Base-by-base conservation (phyloP, 2,113 vertebrate genomes). In the Syrmaticus mikado region DNA sequence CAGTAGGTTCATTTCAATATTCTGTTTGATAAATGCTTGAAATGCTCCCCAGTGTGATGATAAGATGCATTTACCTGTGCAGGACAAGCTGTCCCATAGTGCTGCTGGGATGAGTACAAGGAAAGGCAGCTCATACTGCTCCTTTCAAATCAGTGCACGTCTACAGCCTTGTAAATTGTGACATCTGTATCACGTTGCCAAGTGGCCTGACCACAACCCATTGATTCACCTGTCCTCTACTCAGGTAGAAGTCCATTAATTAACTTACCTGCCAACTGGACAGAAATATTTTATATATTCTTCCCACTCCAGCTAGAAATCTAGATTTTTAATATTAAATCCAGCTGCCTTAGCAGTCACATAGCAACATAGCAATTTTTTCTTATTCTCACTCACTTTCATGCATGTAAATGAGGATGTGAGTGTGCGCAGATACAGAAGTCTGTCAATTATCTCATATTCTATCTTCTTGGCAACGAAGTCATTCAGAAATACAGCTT, bases 111-210 rank as follows among this genome's bases (percentile, higher is more conserved):
- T 24, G 15, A 81, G 43, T 3, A 17, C 11, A 30, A 68, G 43
- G 13, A 40, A 62, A 70, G 18, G 46, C 62, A 78, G n/a, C 10
- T 34, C 18, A 40, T 1, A 0, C 43, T 48, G 24, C 58, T 79
- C 8, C 48, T 66, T 55, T 57, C 60, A 68, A n/a, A 53, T 0
- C 0, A 2, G 4, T 5, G 36, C 34, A 11, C 22, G 45, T 20
- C 28, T 53, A 45, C n/a, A 79, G 46, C 15, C 1, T 2, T 27
- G 48, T 70, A 87, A 66, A 55, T 0, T 27, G 0, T 2, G 25
- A 5, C 3, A 34, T 8, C 40, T 25, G 18, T 38, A 20, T 3
- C 0, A 2, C 3, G 6, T 7, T 1, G 0, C 30, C 62, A 34
- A 18, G 32, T 10, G 34, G 22, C n/a, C 48, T 34, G 36, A 38